Evolutionary conservation across 2,113 vertebrate genomes (phyloP).

Genomic region (Globicephala melas): DNA sequence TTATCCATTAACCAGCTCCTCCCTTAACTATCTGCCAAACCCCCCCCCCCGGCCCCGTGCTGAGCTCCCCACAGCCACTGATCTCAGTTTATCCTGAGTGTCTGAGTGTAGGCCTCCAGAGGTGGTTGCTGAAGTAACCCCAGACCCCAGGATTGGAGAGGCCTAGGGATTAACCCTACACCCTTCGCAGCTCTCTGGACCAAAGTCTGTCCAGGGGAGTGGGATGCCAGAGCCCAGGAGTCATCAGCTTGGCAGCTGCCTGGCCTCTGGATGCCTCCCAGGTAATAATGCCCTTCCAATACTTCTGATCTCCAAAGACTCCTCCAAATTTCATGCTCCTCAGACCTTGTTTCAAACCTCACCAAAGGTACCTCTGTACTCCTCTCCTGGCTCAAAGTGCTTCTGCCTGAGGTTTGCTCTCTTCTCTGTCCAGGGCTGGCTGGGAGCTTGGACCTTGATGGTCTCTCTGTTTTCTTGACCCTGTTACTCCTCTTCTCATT

Average conservation of each 20-base stretch:
- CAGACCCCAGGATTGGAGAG: neutral
- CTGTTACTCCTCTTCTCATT: neutral
- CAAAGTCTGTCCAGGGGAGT: neutral
- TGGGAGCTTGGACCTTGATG: neutral
- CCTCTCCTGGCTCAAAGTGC: neutral
- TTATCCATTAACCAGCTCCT: conserved; percentile 75
- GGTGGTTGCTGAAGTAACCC: neutral
- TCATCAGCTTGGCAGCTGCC: conserved; percentile 26
- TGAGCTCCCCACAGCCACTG: neutral
- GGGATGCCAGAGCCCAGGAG: conserved; percentile 64
- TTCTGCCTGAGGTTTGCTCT: neutral
- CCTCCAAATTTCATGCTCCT: neutral
- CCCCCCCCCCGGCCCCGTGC: neutral
- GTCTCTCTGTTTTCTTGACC: neutral
- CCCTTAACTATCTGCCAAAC: conserved; percentile 34
- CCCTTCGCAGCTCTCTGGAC: conserved; percentile 39
- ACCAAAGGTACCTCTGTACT: neutral
- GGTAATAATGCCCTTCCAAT: conserved; percentile 54
- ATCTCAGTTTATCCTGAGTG: conserved; percentile 47
- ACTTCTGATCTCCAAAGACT: neutral
- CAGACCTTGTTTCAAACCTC: neutral
- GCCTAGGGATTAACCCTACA: neutral
- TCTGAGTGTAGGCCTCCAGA: neutral
- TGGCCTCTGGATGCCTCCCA: conserved; percentile 69
- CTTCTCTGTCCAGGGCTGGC: neutral